These are phyloP conservation scores for Lasiurus cinereus DNA, from an alignment of 2,113 vertebrate genomes.

Conservation along the genomic window DNA sequence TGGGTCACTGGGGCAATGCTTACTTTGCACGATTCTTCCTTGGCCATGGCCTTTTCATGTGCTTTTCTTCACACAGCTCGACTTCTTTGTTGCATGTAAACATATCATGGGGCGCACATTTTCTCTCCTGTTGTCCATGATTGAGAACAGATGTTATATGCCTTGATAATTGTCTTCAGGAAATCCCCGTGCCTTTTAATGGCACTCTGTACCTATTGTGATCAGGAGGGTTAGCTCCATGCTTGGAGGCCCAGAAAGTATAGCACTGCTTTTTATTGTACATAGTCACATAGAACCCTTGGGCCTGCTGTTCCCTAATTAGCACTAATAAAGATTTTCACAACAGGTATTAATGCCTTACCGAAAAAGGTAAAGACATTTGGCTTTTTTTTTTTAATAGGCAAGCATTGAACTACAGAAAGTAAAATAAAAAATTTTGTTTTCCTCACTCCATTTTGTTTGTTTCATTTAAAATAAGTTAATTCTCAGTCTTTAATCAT, in stretches of 20 bases:
- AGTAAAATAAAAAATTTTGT: slow-evolving; percentile 59
- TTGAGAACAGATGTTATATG: slow-evolving; percentile 75
- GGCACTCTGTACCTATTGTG: slow-evolving; percentile 57
- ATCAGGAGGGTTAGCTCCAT: slow-evolving; percentile 49
- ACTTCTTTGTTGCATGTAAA: slow-evolving; percentile 50
- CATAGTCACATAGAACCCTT: slow-evolving; percentile 23
- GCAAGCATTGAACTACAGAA: slow-evolving; percentile 35
- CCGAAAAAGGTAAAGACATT: slow-evolving; percentile 67
- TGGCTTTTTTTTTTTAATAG: slow-evolving; percentile 51
- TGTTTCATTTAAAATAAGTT: not conserved
- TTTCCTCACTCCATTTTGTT: not conserved
- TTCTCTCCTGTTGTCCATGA: slow-evolving; percentile 70
- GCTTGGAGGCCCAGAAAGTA: slow-evolving; percentile 60
- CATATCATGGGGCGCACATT: slow-evolving; percentile 47
- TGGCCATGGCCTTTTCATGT: not conserved
- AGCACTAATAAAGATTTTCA: slow-evolving; percentile 72
- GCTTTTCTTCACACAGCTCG: slow-evolving; percentile 55
- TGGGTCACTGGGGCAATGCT: slow-evolving; percentile 54
- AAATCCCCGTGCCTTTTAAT: slow-evolving; percentile 70
- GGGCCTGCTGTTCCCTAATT: slow-evolving; percentile 73
- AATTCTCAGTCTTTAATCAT: not conserved
- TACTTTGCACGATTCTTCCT: not conserved
- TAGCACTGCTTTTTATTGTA: slow-evolving; percentile 58
- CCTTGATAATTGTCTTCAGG: slow-evolving; percentile 74
- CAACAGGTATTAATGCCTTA: slow-evolving; percentile 78